Base-by-base conservation (phyloP, 2,888 invertebrate species). In the Tortricodes alternella region DNA sequence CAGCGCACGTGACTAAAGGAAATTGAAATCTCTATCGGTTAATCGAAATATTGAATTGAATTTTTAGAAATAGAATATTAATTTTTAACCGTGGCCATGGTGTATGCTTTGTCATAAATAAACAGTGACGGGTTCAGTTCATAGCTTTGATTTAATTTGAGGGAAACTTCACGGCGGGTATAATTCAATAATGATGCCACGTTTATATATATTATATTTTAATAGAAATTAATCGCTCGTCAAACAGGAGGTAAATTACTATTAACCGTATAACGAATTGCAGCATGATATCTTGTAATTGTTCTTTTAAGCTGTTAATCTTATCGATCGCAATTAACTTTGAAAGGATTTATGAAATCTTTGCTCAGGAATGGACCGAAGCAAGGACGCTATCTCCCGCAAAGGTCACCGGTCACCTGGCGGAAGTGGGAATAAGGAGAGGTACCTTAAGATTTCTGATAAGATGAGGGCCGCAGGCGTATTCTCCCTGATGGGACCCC, bases 11-110 rank as follows among this genome's bases (percentile, higher is more conserved):
- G 89, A 88, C 89, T 85, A 78, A 82, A 79, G 89, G 89, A 90
- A 89, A 90, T 90, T 90, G 89, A 89, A 90, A 89, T 84, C 85
- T 87, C 88, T 87, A 89, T 88, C 88, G 84, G 82, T 80, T 89
- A 81, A 90, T 89, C 85, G 86, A 84, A 87, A 86, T 87, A 87
- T 83, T 84, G 71, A 83, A 86, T 84, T 71, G 71, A 73, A 61
- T 72, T 77, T 74, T 74, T 72, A 70, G 77, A 77, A 77, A 76
- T 62, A 49, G 49, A 44, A 52, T 57, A 80, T 80, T 80, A 83
- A 80, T 83, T 80, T 44, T 35, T 43, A 27, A 37, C 29, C 3
- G n/a, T n/a, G 18, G 21, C 16, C 16, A 5, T 29, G 23, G 16
- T 41, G 16, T 7, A 29, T 34, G 16, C 29, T 39, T 21, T 27